phyloP scores from a whole-genome alignment of 30 jellyfish, hydroid and myxozoan species.

The Clytia hemisphaerica region DNA sequence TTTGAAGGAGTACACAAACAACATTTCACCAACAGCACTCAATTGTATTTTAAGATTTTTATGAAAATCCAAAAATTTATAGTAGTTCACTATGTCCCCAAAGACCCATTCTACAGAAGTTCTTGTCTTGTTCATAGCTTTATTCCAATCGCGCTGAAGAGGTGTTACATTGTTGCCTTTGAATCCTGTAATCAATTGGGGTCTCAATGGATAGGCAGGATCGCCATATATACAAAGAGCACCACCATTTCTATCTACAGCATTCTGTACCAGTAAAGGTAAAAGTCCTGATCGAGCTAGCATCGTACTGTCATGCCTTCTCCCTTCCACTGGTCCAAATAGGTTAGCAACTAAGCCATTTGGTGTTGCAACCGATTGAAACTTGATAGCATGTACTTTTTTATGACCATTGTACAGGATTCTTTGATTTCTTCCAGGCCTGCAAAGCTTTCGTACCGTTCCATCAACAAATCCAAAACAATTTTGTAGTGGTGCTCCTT shows the following conservation, averaged over 20 bases:
- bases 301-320: conserved; percentile 54
- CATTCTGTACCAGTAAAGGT: conserved; percentile 19
- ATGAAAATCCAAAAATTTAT: too few species aligned
- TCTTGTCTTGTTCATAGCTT: conserved; percentile 38
- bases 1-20: too few species aligned
- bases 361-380: too few species aligned
- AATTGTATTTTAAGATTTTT: too few species aligned
- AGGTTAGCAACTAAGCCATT: too few species aligned
- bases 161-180: conserved; percentile 16
- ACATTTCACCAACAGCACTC: too few species aligned
- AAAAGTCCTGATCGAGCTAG: conserved; percentile 38
- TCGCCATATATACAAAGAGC: conserved; percentile 42
- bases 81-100: conserved; percentile 42
- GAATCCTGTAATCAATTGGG: conserved; percentile 30
- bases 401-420: too few species aligned
- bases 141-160: conserved; percentile 26
- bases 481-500: conserved; percentile 36
- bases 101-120: conserved; percentile 45
- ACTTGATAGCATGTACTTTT: too few species aligned
- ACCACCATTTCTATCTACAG: conserved; percentile 14
- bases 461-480: conserved; percentile 43
- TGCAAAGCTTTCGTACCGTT: too few species aligned
- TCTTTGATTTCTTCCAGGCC: too few species aligned
- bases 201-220: conserved; percentile 31
- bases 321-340: too few species aligned